phyloP scores from a whole-genome alignment of 2,797 vertebrate species.

The Argentina silus region DNA sequence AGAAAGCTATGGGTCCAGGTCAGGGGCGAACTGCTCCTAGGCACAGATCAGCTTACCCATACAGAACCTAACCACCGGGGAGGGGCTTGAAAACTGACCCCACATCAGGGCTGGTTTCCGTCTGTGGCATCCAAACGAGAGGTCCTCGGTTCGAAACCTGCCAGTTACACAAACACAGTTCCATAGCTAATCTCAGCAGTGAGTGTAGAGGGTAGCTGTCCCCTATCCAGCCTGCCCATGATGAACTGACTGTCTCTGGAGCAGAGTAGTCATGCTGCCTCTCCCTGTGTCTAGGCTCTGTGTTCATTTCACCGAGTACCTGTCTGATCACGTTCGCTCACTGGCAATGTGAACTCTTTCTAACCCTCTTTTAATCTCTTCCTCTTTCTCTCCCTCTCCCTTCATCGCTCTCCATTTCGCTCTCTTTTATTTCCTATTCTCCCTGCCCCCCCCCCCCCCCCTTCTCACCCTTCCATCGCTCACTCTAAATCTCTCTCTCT shows the following conservation, averaged over 20 bases:
- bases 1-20: background rate
- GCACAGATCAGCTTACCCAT: no score
- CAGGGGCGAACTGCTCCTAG: background rate
- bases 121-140: no score
- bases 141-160: no score
- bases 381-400: background rate
- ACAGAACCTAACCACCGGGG: no score
- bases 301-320: background rate
- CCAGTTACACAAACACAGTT: background rate
- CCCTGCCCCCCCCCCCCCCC: background rate
- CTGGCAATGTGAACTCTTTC: background rate
- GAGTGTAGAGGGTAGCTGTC: background rate
- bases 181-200: no score
- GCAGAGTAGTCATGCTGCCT: background rate
- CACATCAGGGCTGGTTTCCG: no score
- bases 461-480: background rate
- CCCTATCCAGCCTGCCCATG: no score
- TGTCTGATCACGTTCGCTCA: background rate
- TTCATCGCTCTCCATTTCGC: background rate
- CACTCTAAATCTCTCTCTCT: background rate
- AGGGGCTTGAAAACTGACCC: no score
- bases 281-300: background rate
- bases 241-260: no score
- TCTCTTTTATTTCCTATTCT: background rate
- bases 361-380: no score